A percentile compares a stretch with the other conserved stretches of the same genome.
Conservation (phyloP, 2,888 invertebrate species). For the Epinotia nisella region DNA sequence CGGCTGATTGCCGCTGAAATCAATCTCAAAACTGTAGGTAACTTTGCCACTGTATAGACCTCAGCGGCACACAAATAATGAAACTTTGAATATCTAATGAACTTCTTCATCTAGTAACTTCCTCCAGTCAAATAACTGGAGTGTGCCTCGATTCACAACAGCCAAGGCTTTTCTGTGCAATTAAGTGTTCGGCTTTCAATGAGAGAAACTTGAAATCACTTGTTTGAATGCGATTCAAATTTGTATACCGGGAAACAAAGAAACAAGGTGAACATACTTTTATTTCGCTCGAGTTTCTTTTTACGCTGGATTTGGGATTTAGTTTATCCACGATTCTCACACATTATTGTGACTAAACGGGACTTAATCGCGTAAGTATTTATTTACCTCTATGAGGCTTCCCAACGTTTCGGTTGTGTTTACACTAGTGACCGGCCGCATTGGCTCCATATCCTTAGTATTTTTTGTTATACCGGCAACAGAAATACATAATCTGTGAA, state of each 20-base stretch:
- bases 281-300: neutral
- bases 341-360: too few relatives aligned
- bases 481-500: too few relatives aligned
- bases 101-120: slow-evolving; percentile 64
- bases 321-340: too few relatives aligned
- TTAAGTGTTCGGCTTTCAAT: slow-evolving; percentile 72
- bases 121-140: slow-evolving; percentile 64
- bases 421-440: too few relatives aligned
- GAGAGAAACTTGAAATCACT: slow-evolving; percentile 66
- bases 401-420: too few relatives aligned
- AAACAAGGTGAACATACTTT: slow-evolving; percentile 12
- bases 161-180: slow-evolving; percentile 61
- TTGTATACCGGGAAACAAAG: slow-evolving; percentile 50
- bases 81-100: slow-evolving; percentile 68
- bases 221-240: slow-evolving; percentile 61
- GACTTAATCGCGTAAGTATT: too few relatives aligned
- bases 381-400: too few relatives aligned
- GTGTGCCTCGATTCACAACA: slow-evolving; percentile 56
- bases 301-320: neutral
- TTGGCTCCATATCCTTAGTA: too few relatives aligned
- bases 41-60: slow-evolving; percentile 50
- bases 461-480: too few relatives aligned
- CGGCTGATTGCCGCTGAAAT: slow-evolving; percentile 58
- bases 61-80: slow-evolving; percentile 62
- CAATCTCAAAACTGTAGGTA: slow-evolving; percentile 61